A percentile compares a stretch with the other conserved stretches of the same genome.
phyloP scores from a whole-genome alignment of 1,140 invertebrate species.

The Pomacea maculata region DNA sequence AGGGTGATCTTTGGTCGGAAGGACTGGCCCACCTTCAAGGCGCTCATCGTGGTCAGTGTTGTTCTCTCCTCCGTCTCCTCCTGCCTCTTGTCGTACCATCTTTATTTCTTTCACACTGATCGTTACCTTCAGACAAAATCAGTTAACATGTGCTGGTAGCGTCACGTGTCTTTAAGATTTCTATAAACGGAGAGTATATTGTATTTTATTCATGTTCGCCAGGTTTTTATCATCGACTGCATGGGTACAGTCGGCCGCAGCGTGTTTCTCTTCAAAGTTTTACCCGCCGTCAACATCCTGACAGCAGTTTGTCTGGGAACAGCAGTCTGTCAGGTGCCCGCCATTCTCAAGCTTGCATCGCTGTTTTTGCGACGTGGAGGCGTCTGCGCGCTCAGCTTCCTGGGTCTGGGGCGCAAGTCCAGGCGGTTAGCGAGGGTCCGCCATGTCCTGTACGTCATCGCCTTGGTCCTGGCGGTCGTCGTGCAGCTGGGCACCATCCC shows the following conservation, averaged over 20 bases:
- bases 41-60: conserved; percentile 14
- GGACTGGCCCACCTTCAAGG: conserved; percentile 26
- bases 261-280: conserved; percentile 38
- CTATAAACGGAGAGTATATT: too few relatives aligned
- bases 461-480: conserved; percentile 12
- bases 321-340: conserved; percentile 36
- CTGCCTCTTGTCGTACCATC: too few relatives aligned
- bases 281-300: conserved; percentile 32
- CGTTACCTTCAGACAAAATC: background rate
- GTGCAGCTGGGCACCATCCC: conserved; percentile 24
- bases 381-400: background rate
- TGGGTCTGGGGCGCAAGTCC: background rate
- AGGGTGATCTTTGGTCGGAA: conserved; percentile 25
- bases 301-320: conserved; percentile 28
- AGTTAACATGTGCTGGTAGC: too few relatives aligned
- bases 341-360: conserved; percentile 29
- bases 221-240: conserved; percentile 38
- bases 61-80: too few relatives aligned
- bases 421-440: background rate
- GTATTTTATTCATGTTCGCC: conserved; percentile 13
- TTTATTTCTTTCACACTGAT: background rate
- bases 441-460: background rate
- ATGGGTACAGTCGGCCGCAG: conserved; percentile 34
- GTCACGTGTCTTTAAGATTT: too few relatives aligned
- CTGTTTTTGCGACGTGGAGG: background rate